phyloP scores from a whole-genome alignment of 2,113 vertebrate genomes.

The Electrona antarctica region DNA sequence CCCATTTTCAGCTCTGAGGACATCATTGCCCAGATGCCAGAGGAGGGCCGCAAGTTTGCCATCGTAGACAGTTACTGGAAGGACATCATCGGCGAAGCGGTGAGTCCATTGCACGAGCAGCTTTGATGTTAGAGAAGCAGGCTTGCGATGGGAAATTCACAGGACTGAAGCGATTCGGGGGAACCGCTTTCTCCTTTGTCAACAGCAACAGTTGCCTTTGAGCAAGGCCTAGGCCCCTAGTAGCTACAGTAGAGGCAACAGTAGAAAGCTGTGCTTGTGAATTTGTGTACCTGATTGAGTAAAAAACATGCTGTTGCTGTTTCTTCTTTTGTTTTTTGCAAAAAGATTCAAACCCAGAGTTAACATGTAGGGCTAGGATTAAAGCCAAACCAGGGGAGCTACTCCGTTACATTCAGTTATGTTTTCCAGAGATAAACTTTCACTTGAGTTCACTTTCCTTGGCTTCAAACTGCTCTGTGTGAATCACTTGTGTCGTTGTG shows the following conservation, averaged over 20 bases:
- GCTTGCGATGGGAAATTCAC: no score
- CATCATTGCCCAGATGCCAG: conserved; percentile 92
- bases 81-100: conserved; percentile 82
- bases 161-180: no score
- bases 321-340: no score
- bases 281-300: neutral
- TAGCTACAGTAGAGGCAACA: no score
- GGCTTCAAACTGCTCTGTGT: neutral
- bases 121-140: neutral
- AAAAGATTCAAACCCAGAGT: no score
- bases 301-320: neutral
- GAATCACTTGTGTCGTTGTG: neutral
- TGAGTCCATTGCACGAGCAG: conserved; percentile 57
- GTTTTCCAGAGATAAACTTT: neutral
- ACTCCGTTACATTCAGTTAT: neutral
- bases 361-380: no score
- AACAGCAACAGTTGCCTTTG: no score
- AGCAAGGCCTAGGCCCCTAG: no score
- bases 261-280: conserved; percentile 1
- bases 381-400: neutral
- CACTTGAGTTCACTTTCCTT: neutral
- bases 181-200: no score
- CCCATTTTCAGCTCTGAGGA: conserved; percentile 95
- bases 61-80: conserved; percentile 90
- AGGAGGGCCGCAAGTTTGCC: conserved; percentile 88